Conservation (phyloP, 1,140 invertebrate genomes). For the Heterodera schachtii region DNA sequence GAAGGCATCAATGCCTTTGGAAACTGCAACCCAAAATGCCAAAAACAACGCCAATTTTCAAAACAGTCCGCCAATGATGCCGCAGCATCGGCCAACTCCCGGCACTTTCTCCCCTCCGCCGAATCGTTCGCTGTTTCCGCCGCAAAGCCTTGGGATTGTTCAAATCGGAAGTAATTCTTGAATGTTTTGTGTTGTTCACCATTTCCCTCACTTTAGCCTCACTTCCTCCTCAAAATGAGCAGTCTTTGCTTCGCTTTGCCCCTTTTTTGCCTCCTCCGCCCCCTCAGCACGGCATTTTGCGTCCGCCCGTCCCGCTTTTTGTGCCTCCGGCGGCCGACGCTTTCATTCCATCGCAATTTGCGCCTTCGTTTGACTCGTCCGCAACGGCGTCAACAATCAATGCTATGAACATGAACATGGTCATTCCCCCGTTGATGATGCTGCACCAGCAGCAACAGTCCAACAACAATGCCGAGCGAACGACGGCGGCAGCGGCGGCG, state of each 20-base stretch:
- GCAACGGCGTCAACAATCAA: background rate
- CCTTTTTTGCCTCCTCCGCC: background rate
- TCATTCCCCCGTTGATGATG: background rate
- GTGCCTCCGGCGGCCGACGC: background rate
- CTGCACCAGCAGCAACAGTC: background rate
- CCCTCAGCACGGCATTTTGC: background rate
- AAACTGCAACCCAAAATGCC: background rate
- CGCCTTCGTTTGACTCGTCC: background rate
- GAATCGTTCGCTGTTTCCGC: background rate
- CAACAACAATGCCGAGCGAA: background rate
- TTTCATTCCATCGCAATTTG: background rate
- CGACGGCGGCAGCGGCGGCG: background rate
- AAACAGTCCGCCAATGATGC: background rate
- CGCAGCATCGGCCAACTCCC: background rate
- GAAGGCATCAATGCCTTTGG: background rate
- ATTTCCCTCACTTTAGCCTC: background rate
- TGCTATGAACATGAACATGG: background rate
- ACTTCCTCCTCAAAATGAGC: background rate
- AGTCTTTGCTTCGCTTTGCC: background rate
- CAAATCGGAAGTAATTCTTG: background rate
- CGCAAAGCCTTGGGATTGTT: background rate
- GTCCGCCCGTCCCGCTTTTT: background rate
- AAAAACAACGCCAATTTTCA: background rate
- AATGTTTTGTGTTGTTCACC: no score
- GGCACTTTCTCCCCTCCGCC: background rate